phyloP scores from a whole-genome alignment of 2,113 vertebrate species.

The Puntigrus tetrazona region DNA sequence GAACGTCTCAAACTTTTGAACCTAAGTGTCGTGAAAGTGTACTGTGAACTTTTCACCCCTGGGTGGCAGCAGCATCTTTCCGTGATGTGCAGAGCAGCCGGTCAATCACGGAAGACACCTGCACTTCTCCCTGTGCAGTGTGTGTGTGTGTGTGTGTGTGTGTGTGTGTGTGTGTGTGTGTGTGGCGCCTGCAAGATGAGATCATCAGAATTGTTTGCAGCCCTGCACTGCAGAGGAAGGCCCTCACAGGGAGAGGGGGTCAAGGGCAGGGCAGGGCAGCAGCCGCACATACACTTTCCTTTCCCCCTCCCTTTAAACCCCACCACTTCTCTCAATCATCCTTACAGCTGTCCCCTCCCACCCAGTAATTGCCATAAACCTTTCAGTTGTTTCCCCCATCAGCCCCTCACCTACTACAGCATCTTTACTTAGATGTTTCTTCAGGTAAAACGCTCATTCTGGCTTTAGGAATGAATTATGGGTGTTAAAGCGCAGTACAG shows the following conservation, averaged over 20 bases:
- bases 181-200: conserved; percentile 71
- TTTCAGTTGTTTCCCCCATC: background rate
- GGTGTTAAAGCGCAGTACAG: background rate
- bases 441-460: background rate
- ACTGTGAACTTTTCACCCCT: conserved; percentile 22
- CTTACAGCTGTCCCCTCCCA: background rate
- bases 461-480: background rate
- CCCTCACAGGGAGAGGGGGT: conserved; percentile 46
- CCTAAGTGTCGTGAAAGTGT: background rate
- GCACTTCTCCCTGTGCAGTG: conserved; percentile 32
- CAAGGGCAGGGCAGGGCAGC: conserved; percentile 40
- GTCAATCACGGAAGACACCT: conserved; percentile 38
- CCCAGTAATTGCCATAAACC: background rate
- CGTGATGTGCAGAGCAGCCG: background rate
- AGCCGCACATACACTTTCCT: background rate
- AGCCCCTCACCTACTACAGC: background rate
- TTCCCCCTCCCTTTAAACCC: background rate
- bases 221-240: conserved; percentile 64
- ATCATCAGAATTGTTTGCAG: conserved; percentile 67
- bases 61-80: conserved; percentile 38
- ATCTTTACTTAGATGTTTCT: background rate
- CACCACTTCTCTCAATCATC: background rate
- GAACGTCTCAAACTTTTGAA: background rate
- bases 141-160: conserved; percentile 6
- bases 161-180: background rate